A percentile compares a stretch with the other conserved stretches of the same genome.
These are phyloP conservation scores for Brachyalestes nurse DNA, from an alignment of 2,797 vertebrate species.

Conservation along the genomic window DNA sequence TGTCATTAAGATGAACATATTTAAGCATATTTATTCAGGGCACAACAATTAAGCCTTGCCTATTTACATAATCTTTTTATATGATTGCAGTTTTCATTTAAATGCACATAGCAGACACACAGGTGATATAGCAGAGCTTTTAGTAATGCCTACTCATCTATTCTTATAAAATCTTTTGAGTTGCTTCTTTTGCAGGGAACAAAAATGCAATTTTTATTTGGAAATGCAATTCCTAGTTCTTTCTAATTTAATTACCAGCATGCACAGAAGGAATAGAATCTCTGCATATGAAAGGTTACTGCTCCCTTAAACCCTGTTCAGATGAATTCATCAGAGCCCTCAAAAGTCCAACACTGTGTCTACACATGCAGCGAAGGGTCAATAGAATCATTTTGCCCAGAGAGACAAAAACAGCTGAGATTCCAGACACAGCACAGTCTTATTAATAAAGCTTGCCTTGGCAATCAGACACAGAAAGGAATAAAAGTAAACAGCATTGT, in stretches of 20 bases:
- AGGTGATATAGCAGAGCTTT: background rate
- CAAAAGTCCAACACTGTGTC: conserved; percentile 28
- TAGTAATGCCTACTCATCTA: background rate
- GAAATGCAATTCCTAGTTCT: background rate
- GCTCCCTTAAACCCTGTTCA: background rate
- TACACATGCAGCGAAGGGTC: conserved; percentile 7
- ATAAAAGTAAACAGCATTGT: conserved; percentile 65
- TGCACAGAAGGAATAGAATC: background rate
- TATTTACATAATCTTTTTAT: background rate
- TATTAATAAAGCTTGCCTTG: conserved; percentile 78
- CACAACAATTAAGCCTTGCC: no score
- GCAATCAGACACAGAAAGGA: conserved; percentile 68
- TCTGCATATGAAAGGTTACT: background rate
- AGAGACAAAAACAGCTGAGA: conserved; percentile 68
- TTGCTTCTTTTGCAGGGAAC: background rate
- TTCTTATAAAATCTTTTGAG: no score
- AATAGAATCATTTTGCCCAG: conserved; percentile 14
- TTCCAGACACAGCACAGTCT: conserved; percentile 66
- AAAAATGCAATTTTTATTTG: background rate
- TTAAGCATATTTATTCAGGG: no score
- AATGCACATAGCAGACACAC: background rate
- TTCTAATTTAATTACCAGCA: conserved; percentile 6
- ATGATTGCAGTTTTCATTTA: background rate
- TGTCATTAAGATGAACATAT: no score
- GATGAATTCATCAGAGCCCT: conserved; percentile 19